These are phyloP conservation scores for Pycnonotus jocosus DNA, from an alignment of 2,113 vertebrate genomes.

Conservation along the genomic window DNA sequence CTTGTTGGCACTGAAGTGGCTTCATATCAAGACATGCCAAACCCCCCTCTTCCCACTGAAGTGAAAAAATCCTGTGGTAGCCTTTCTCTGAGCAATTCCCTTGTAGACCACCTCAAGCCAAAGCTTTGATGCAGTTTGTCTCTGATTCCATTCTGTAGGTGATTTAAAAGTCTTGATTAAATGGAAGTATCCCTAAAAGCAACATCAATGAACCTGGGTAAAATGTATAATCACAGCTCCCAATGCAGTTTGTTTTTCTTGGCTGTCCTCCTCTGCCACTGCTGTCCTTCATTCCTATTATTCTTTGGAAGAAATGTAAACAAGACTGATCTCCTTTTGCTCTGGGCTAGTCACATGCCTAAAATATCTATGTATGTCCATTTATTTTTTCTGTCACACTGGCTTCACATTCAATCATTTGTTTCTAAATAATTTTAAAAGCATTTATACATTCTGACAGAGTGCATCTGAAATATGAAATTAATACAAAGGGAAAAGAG, in stretches of 20 bases:
- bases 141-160: not conserved
- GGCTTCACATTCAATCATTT: not conserved
- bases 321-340: not conserved
- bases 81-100: not conserved
- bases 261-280: not conserved
- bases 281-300: not conserved
- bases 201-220: not conserved
- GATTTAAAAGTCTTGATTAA: not conserved
- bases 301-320: not conserved
- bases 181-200: not conserved
- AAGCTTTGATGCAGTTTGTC: not conserved
- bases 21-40: not conserved
- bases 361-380: not conserved
- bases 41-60: not conserved
- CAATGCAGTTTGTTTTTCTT: not conserved
- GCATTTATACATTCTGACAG: not conserved
- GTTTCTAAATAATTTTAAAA: not conserved
- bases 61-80: not conserved
- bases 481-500: not conserved
- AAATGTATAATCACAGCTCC: not conserved
- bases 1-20: not conserved
- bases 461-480: not conserved
- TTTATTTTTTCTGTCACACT: not conserved
- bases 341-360: not conserved
- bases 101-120: not conserved